Percentiles rank a stretch among this genome's conserved stretches.
These are phyloP conservation scores for Agrilus cyanescens DNA, from an alignment of 2,888 invertebrate genomes.

Conservation along the genomic window DNA sequence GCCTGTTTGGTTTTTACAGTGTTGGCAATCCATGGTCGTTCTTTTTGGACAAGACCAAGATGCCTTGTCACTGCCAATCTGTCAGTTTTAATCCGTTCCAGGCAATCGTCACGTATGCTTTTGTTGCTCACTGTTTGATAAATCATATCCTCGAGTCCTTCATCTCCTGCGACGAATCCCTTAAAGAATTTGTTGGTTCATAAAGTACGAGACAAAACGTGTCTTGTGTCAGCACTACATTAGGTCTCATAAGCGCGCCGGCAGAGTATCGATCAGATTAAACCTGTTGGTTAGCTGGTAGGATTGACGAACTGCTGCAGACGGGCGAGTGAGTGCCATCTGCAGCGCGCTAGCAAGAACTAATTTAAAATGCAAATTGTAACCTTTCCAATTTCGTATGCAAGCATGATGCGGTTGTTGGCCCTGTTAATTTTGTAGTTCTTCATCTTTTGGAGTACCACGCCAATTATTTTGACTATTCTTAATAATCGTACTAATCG, in stretches of 20 bases:
- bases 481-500: too few species aligned
- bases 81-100: constrained; percentile 16
- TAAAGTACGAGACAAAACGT: too few species aligned
- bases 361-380: not conserved
- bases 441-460: too few species aligned
- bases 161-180: constrained; percentile 49
- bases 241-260: too few species aligned
- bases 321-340: too few species aligned
- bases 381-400: constrained; percentile 51
- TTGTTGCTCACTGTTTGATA: constrained; percentile 37
- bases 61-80: constrained; percentile 39
- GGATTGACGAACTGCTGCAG: too few species aligned
- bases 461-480: too few species aligned
- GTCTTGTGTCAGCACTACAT: too few species aligned
- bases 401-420: constrained; percentile 44
- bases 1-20: constrained; percentile 54
- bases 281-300: too few species aligned
- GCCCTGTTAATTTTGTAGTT: too few species aligned
- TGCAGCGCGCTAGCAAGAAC: not conserved
- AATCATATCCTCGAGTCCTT: constrained; percentile 44
- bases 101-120: constrained; percentile 22
- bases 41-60: constrained; percentile 43
- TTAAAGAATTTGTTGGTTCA: constrained; percentile 15
- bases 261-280: too few species aligned
- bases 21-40: constrained; percentile 48